Evolutionary conservation across 2,113 vertebrate species (phyloP).

Genomic region (Meles meles): DNA sequence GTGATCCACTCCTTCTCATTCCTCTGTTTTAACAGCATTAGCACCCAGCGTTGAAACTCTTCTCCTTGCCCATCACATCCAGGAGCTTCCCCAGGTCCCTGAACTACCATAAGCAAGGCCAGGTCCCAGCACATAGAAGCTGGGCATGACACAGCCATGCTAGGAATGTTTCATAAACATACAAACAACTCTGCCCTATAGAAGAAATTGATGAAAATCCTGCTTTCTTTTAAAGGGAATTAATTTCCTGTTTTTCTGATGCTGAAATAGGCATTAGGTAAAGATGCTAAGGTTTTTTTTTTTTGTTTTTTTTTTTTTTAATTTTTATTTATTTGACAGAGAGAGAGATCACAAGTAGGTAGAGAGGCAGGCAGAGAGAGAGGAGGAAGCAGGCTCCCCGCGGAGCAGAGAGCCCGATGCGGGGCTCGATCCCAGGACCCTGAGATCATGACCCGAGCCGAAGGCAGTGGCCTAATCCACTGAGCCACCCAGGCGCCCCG

Average conservation of each 20-base stretch:
- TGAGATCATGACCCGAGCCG: too few species aligned
- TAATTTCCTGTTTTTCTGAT: conserved; percentile 39
- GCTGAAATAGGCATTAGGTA: not conserved
- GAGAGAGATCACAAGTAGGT: too few species aligned
- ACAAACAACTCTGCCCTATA: not conserved
- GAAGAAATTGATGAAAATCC: not conserved
- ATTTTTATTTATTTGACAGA: too few species aligned
- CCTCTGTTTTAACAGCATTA: not conserved
- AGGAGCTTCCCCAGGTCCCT: not conserved
- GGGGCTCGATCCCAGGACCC: too few species aligned
- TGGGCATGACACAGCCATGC: accelerated
- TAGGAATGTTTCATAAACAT: not conserved
- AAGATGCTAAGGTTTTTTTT: not conserved
- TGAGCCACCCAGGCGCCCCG: too few species aligned
- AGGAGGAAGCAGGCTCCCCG: too few species aligned
- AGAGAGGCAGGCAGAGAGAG: too few species aligned
- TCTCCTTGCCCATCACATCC: not conserved
- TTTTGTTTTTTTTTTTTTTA: too few species aligned
- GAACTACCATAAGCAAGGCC: not conserved
- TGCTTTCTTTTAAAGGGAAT: conserved; percentile 58
- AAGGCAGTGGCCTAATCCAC: too few species aligned
- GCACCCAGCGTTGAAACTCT: not conserved
- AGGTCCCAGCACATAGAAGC: accelerated
- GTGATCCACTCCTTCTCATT: not conserved
- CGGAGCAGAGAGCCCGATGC: too few species aligned